A percentile compares a stretch with the other conserved stretches of the same genome.
These are phyloP conservation scores for Anguilla japonica DNA, from an alignment of 2,113 vertebrate genomes.

Conservation along the genomic window DNA sequence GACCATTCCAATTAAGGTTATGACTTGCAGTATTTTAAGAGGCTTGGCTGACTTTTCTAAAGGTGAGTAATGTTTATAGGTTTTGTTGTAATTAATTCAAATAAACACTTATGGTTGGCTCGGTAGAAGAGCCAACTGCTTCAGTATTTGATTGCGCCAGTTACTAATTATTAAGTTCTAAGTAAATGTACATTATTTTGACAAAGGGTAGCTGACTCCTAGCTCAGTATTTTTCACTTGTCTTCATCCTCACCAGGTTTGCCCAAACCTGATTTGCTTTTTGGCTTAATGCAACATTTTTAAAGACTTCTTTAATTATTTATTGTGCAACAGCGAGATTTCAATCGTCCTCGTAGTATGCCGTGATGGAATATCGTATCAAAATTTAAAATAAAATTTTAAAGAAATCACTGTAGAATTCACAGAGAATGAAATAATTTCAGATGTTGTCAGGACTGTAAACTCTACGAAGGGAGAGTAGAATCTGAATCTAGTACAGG, in stretches of 20 bases:
- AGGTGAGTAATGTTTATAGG: slow-evolving; percentile 13
- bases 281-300: slow-evolving; percentile 18
- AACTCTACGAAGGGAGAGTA: neutral
- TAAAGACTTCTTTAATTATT: slow-evolving; percentile 16
- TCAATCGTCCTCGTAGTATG: neutral
- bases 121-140: slow-evolving; percentile 14
- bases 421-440: neutral
- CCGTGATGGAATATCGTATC: neutral
- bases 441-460: neutral
- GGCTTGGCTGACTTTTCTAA: slow-evolving; percentile 18
- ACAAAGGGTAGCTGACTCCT: slow-evolving; percentile 15
- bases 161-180: slow-evolving; percentile 28
- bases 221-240: neutral
- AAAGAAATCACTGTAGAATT: slow-evolving; percentile 9
- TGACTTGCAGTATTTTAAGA: slow-evolving; percentile 3
- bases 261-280: slow-evolving; percentile 6
- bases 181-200: neutral
- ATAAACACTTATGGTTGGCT: slow-evolving; percentile 24
- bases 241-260: slow-evolving; percentile 13
- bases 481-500: neutral
- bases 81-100: slow-evolving; percentile 19
- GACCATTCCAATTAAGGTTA: neutral
- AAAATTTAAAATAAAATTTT: slow-evolving; percentile 14
- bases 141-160: slow-evolving; percentile 16
- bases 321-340: slow-evolving; percentile 16